These are phyloP conservation scores for Hippocampus abdominalis DNA, from an alignment of 2,113 vertebrate species.

Conservation along the genomic window DNA sequence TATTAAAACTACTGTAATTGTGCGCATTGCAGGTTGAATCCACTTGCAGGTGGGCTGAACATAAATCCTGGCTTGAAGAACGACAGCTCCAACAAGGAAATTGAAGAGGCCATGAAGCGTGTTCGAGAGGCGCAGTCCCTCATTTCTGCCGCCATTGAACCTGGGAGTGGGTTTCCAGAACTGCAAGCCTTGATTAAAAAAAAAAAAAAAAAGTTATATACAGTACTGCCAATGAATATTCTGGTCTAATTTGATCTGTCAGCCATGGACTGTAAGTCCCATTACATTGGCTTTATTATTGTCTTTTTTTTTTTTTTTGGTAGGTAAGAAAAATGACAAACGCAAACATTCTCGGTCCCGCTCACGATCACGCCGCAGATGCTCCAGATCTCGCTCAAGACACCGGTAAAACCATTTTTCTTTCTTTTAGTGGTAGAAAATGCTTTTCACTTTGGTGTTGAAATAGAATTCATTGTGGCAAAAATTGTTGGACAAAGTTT, in stretches of 20 bases:
- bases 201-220: neutral
- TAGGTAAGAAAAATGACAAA: constrained; percentile 97
- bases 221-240: neutral
- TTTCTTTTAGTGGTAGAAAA: neutral
- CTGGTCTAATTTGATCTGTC: neutral
- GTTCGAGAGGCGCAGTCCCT: constrained; percentile 95
- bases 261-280: neutral
- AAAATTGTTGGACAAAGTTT: too few species aligned
- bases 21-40: constrained; percentile 81
- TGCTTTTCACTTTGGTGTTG: too few species aligned
- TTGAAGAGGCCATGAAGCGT: constrained; percentile 98
- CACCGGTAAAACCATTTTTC: constrained; percentile 77
- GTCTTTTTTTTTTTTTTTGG: constrained; percentile 9
- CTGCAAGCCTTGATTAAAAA: neutral
- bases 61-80: constrained; percentile 87
- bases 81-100: constrained; percentile 94
- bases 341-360: constrained; percentile 90
- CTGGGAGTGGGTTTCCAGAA: constrained; percentile 78
- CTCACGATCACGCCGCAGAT: constrained; percentile 86
- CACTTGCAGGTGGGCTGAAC: constrained; percentile 84
- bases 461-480: too few species aligned
- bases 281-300: neutral
- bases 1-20: constrained; percentile 5
- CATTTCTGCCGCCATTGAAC: constrained; percentile 97
- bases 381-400: constrained; percentile 89